These are phyloP conservation scores for Clarias gariepinus DNA, from an alignment of 2,113 vertebrate species.

Conservation along the genomic window DNA sequence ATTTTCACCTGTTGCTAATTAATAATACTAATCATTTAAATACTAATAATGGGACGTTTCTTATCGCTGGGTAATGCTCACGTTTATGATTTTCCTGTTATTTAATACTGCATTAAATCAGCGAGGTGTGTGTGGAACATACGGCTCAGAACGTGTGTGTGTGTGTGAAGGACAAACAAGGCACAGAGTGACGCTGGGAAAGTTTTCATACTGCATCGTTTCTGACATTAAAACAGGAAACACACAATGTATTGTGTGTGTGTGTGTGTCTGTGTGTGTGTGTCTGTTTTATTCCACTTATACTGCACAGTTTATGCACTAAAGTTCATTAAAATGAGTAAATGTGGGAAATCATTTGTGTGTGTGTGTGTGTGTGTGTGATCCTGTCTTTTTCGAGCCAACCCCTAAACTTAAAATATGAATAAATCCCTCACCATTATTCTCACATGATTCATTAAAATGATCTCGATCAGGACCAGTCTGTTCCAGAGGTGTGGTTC, in stretches of 20 bases:
- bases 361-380: neutral
- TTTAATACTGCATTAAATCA: slow-evolving; percentile 38
- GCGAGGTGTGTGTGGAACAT: slow-evolving; percentile 17
- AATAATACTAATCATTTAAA: neutral
- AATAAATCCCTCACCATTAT: neutral
- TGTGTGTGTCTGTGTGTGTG: slow-evolving; percentile 2
- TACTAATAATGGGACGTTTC: neutral
- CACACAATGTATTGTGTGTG: neutral
- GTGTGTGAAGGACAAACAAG: slow-evolving; percentile 29
- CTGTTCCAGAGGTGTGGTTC: neutral
- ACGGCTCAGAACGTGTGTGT: slow-evolving; percentile 35
- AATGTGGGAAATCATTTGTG: neutral
- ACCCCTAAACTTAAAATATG: neutral
- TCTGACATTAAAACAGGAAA: neutral
- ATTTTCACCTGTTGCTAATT: neutral
- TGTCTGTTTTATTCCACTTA: neutral
- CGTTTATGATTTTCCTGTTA: neutral
- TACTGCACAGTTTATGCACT: neutral
- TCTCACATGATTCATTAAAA: slow-evolving; percentile 3
- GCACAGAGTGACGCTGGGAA: slow-evolving; percentile 34
- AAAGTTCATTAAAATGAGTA: neutral
- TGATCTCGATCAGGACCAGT: neutral
- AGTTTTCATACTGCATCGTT: neutral
- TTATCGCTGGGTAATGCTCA: neutral
- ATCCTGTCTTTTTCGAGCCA: neutral